These are phyloP conservation scores for Odontamblyopus lacepedii DNA, from an alignment of 2,797 vertebrate genomes.

Conservation along the genomic window DNA sequence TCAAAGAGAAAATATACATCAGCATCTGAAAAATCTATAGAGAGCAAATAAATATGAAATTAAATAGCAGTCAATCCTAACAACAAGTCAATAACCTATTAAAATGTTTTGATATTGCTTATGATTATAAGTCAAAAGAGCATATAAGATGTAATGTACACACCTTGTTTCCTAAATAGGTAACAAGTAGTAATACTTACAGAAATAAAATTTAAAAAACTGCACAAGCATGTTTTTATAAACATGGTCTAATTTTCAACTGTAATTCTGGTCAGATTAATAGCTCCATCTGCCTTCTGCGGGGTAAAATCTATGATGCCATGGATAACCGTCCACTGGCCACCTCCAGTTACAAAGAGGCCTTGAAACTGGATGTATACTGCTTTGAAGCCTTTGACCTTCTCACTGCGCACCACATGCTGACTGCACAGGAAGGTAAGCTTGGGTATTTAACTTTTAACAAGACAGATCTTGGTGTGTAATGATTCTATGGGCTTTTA, in stretches of 20 bases:
- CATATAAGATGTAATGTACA: not conserved
- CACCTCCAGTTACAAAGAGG: conserved; percentile 98
- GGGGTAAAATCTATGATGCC: conserved; percentile 97
- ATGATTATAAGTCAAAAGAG: not conserved
- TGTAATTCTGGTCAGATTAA: conserved; percentile 82
- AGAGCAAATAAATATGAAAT: too few species aligned
- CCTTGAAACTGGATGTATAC: conserved; percentile 96
- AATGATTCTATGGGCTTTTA: not conserved
- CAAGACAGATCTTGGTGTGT: not conserved
- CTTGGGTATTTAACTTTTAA: not conserved
- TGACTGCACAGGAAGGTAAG: conserved; percentile 97
- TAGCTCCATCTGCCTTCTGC: conserved; percentile 95
- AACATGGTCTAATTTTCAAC: not conserved
- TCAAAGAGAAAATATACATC: not conserved
- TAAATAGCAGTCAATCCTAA: not conserved
- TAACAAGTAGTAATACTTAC: too few species aligned
- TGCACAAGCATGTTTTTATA: too few species aligned
- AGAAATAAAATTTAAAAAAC: too few species aligned
- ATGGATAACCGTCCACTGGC: conserved; percentile 94
- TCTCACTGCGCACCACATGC: conserved; percentile 96
- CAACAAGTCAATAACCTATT: not conserved
- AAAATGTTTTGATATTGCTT: not conserved
- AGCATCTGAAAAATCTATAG: not conserved
- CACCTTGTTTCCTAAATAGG: too few species aligned
- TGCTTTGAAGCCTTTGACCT: conserved; percentile 99